These are phyloP conservation scores for Ptilorrhoa leucosticta DNA, from an alignment of 2,113 vertebrate genomes.

Conservation along the genomic window DNA sequence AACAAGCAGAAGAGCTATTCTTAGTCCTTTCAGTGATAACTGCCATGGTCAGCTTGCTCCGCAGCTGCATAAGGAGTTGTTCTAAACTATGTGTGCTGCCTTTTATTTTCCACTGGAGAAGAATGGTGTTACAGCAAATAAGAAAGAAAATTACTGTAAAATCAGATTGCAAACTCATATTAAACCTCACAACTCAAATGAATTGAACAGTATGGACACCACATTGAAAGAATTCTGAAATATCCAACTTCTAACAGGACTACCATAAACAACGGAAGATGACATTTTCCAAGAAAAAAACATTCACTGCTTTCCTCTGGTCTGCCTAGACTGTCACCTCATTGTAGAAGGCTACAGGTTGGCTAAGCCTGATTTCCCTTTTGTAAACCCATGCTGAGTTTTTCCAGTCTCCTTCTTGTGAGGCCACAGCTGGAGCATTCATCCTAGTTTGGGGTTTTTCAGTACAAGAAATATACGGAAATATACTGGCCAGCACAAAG, in stretches of 20 bases:
- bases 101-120: neutral
- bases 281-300: neutral
- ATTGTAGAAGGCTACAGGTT: neutral
- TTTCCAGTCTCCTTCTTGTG: neutral
- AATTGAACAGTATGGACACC: neutral
- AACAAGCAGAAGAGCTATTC: neutral
- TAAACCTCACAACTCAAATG: neutral
- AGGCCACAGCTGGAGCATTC: neutral
- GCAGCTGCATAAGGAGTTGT: neutral
- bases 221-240: neutral
- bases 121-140: neutral
- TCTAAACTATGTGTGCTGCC: neutral
- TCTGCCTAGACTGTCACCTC: neutral
- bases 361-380: neutral
- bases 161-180: neutral
- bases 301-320: neutral
- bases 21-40: neutral
- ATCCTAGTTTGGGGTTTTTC: neutral
- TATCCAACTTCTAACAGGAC: neutral
- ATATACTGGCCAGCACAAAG: neutral
- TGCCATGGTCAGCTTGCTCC: neutral
- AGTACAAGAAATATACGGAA: neutral
- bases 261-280: neutral
- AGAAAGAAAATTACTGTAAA: neutral
- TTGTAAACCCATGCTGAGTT: neutral